A percentile compares a stretch with the other conserved stretches of the same genome.
Conservation (phyloP, 1,140 invertebrate species). For the Brachionus calyciflorus region DNA sequence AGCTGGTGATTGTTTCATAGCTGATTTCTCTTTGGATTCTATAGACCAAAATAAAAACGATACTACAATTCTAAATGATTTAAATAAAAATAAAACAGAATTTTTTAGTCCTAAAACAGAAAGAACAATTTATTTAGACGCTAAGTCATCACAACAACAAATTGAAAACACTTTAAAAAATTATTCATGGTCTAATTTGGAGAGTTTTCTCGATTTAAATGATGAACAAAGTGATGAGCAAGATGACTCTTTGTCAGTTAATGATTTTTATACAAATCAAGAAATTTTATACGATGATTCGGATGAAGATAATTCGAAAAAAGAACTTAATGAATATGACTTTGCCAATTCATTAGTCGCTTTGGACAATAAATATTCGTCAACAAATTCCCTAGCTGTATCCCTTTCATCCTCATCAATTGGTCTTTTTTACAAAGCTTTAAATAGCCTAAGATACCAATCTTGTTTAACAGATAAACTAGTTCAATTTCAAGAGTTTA, state of each 20-base stretch:
- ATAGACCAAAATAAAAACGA: slow-evolving; percentile 14
- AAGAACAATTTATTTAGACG: background rate
- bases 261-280: slow-evolving; percentile 1
- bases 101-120: background rate
- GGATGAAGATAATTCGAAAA: background rate
- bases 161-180: background rate
- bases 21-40: background rate
- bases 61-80: background rate
- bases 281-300: slow-evolving; percentile 9
- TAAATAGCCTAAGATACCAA: slow-evolving; percentile 5
- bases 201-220: background rate
- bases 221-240: background rate
- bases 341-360: slow-evolving; percentile 37
- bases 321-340: slow-evolving; percentile 46
- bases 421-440: slow-evolving; percentile 6
- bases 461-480: slow-evolving; percentile 29
- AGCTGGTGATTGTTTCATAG: slow-evolving; percentile 23
- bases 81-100: background rate
- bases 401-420: slow-evolving; percentile 2
- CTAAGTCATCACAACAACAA: background rate
- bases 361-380: background rate
- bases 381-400: slow-evolving; percentile 5
- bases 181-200: background rate
- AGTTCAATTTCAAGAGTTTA: slow-evolving; percentile 32
- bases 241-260: slow-evolving; percentile 14